Conservation (phyloP, 30 jellyfish, hydroid and myxozoan species). For the Aurelia aurita complex sp. Pacific region DNA sequence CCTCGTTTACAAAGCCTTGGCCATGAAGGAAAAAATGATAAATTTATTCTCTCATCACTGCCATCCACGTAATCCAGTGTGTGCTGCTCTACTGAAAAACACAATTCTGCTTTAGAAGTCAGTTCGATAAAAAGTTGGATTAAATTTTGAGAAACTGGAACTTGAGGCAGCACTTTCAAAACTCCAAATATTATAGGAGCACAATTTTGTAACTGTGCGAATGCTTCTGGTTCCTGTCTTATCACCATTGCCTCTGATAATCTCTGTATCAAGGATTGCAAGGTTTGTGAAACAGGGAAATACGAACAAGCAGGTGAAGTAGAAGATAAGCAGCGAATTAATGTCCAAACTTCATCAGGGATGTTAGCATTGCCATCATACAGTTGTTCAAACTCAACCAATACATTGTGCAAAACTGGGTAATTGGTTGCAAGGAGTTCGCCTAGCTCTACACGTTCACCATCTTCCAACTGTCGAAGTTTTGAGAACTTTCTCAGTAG, state of each 20-base stretch:
- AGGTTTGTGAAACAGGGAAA: slow-evolving; percentile 1
- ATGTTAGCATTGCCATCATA: not conserved
- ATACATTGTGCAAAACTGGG: not conserved
- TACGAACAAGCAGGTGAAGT: slow-evolving; percentile 5
- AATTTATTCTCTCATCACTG: not conserved
- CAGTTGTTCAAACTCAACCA: slow-evolving; percentile 1
- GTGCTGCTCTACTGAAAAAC: not conserved
- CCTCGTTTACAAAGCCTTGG: too few species aligned
- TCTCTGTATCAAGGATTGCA: not conserved
- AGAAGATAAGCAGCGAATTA: not conserved
- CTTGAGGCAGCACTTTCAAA: not conserved
- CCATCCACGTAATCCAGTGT: not conserved
- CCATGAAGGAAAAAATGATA: too few species aligned
- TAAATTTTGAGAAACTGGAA: not conserved
- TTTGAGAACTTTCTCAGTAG: too few species aligned
- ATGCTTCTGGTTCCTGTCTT: slow-evolving; percentile 3
- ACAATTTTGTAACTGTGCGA: not conserved
- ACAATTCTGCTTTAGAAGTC: not conserved
- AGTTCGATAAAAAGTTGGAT: not conserved
- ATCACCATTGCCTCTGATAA: not conserved
- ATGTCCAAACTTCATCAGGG: not conserved
- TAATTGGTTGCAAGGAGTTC: too few species aligned
- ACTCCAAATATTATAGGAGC: slow-evolving; percentile 9
- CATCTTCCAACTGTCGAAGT: too few species aligned
- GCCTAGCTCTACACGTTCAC: too few species aligned